These are phyloP conservation scores for Drosophila melanocephala DNA, from an alignment of 2,888 invertebrate genomes.

Conservation along the genomic window DNA sequence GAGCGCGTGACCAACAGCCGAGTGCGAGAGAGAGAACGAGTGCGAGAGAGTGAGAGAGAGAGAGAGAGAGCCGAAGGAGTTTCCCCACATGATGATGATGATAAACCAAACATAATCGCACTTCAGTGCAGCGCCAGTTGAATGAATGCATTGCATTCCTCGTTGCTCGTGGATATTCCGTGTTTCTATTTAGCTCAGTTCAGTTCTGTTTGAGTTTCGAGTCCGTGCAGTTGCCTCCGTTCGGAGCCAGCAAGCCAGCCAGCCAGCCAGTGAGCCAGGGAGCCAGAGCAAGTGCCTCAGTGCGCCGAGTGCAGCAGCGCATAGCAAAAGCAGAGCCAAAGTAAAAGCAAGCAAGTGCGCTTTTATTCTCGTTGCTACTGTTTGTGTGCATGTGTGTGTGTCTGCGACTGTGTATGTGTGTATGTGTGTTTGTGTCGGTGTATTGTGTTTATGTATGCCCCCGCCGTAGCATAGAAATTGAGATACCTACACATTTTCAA, in stretches of 20 bases:
- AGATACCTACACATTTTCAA: conserved; percentile 65
- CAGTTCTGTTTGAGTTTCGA: conserved; percentile 82
- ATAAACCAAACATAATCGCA: conserved; percentile 65
- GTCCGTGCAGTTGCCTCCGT: conserved; percentile 76
- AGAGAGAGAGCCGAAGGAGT: conserved; percentile 64
- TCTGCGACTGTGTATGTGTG: conserved; percentile 9
- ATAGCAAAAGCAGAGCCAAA: conserved; percentile 28
- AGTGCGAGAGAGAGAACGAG: conserved; percentile 24
- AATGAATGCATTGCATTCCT: conserved; percentile 73
- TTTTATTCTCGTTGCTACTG: conserved; percentile 19
- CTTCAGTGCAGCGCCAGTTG: conserved; percentile 61
- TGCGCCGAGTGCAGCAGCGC: conserved; percentile 50
- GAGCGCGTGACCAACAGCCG: conserved; percentile 69
- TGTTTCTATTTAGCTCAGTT: conserved; percentile 40
- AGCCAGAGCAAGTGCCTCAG: conserved; percentile 42
- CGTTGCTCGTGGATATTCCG: conserved; percentile 27
- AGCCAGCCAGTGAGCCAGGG: conserved; percentile 14
- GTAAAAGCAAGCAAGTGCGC: conserved; percentile 63
- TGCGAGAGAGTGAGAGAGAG: conserved; percentile 23
- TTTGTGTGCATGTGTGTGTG: conserved; percentile 8
- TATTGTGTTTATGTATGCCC: conserved; percentile 26
- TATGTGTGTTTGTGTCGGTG: conserved; percentile 5
- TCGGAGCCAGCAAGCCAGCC: conserved; percentile 40
- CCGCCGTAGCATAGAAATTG: conserved; percentile 68
- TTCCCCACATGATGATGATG: conserved; percentile 51